These are phyloP conservation scores for Cantharis rustica DNA, from an alignment of 2,888 invertebrate genomes.

Conservation along the genomic window DNA sequence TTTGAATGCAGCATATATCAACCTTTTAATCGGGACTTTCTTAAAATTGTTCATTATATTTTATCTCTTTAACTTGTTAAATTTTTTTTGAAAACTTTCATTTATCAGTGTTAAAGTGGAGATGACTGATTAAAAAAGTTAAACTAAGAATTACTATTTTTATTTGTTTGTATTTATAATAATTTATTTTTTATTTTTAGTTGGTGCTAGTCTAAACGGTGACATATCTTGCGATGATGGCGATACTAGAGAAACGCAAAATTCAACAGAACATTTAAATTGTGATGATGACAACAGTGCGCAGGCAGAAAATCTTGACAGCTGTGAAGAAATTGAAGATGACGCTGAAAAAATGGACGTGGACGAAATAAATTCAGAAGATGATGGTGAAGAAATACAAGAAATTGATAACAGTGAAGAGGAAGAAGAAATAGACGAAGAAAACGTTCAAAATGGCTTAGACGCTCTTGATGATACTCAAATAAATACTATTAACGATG, in stretches of 20 bases:
- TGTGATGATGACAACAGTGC: not conserved
- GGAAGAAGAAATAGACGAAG: constrained; percentile 31
- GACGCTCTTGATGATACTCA: constrained; percentile 4
- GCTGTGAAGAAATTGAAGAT: constrained; percentile 5
- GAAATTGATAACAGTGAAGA: constrained; percentile 14
- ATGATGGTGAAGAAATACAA: constrained; percentile 36
- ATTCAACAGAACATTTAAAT: not conserved
- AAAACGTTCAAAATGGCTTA: constrained; percentile 24
- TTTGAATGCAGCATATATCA: no score
- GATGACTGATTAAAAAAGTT: no score
- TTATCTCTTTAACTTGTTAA: no score
- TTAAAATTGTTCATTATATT: no score
- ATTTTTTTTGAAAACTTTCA: no score
- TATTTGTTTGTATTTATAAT: not conserved
- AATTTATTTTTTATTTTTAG: constrained; percentile 33
- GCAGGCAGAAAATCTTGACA: not conserved
- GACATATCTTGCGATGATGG: constrained; percentile 44
- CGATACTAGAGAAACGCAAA: not conserved
- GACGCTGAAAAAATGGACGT: constrained; percentile 35
- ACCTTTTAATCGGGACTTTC: no score
- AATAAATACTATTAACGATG: not conserved
- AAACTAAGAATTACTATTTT: not conserved
- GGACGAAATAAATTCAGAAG: constrained; percentile 35
- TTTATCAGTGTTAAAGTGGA: no score
- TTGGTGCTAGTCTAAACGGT: constrained; percentile 47